These are phyloP conservation scores for Scrobipalpa costella DNA, from an alignment of 2,888 invertebrate genomes.

Conservation along the genomic window DNA sequence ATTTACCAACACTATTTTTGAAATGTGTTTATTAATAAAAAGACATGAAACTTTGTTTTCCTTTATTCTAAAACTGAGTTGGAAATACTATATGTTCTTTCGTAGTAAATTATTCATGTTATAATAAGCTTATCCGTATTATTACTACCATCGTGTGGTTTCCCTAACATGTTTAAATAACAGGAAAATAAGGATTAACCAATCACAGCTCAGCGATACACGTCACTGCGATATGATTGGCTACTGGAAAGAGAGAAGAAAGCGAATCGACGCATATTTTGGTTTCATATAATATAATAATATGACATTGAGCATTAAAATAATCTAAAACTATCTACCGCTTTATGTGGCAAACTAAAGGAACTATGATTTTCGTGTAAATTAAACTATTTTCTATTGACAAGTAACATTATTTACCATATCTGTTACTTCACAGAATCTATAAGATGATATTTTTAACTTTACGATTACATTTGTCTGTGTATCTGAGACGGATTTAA, in stretches of 20 bases:
- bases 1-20: no score
- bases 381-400: conserved; percentile 9
- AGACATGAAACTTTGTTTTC: no score
- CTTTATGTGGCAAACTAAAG: conserved; percentile 42
- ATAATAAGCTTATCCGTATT: no score
- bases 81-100: no score
- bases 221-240: not conserved
- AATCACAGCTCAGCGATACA: not conserved
- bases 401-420: not conserved
- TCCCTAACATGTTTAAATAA: no score
- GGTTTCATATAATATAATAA: no score
- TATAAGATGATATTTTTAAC: not conserved
- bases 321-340: conserved; percentile 14
- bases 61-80: no score
- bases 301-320: conserved; percentile 18
- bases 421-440: not conserved
- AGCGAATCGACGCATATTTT: not conserved
- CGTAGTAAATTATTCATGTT: no score
- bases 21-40: no score
- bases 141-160: no score
- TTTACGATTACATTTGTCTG: not conserved
- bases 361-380: conserved; percentile 40
- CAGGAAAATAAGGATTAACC: no score
- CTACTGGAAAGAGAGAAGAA: not conserved
- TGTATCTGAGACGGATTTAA: not conserved